Conservation (phyloP, 2,888 invertebrate species). For the Tachina lurida region DNA sequence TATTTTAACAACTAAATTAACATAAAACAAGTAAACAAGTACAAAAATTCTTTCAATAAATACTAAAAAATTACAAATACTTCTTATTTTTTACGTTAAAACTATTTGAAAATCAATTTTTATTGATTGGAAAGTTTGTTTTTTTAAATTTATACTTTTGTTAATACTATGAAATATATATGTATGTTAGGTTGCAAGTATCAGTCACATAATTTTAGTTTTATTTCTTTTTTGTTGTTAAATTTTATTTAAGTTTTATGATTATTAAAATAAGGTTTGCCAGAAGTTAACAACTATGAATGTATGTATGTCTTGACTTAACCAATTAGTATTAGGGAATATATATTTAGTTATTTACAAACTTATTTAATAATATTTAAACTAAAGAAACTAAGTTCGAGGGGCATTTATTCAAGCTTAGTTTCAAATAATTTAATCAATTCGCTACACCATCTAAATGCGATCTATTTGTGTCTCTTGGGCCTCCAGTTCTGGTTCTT, state of each 20-base stretch:
- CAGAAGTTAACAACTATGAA: conserved; percentile 21
- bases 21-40: conserved; percentile 56
- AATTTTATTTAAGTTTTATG: conserved; percentile 32
- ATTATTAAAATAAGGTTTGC: conserved; percentile 44
- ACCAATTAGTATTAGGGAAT: background rate
- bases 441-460: conserved; percentile 73
- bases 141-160: conserved; percentile 17
- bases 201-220: conserved; percentile 67
- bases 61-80: conserved; percentile 31
- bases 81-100: conserved; percentile 45
- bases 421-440: conserved; percentile 22
- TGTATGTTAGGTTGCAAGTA: conserved; percentile 71
- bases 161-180: conserved; percentile 42
- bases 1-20: conserved; percentile 45
- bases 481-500: conserved; percentile 85
- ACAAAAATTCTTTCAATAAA: conserved; percentile 53
- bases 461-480: conserved; percentile 82
- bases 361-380: conserved; percentile 31
- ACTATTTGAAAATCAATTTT: conserved; percentile 32
- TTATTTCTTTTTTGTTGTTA: conserved; percentile 12
- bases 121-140: conserved; percentile 29
- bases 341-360: conserved; percentile 57
- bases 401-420: background rate
- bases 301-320: conserved; percentile 9
- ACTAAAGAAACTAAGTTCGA: conserved; percentile 9